These are phyloP conservation scores for Pollimyrus isidori DNA, from an alignment of 2,113 vertebrate species.

Conservation along the genomic window DNA sequence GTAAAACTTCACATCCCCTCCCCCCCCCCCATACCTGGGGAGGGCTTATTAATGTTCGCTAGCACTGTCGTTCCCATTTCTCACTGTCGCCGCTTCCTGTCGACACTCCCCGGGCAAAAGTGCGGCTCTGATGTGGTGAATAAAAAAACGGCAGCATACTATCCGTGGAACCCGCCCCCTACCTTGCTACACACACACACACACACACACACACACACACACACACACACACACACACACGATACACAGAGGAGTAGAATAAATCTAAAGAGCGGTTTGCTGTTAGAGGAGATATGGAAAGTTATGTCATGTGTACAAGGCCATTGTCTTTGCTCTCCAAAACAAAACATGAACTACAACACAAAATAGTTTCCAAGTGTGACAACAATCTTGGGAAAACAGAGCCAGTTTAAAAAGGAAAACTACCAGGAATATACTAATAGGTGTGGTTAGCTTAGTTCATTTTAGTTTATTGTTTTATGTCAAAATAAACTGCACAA, in stretches of 20 bases:
- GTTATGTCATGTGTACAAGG: neutral
- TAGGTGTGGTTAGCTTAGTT: neutral
- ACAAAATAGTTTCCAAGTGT: neutral
- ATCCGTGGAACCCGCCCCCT: constrained; percentile 35
- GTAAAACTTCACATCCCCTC: neutral
- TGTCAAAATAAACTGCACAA: neutral
- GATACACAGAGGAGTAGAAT: neutral
- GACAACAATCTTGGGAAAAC: neutral
- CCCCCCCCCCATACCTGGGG: neutral
- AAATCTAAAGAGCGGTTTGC: neutral
- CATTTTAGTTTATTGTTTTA: neutral
- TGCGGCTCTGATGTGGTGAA: constrained; percentile 25
- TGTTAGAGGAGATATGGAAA: neutral
- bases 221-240: neutral
- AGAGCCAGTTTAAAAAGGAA: neutral
- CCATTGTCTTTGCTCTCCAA: neutral
- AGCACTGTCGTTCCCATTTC: constrained; percentile 22
- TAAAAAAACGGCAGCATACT: constrained; percentile 36
- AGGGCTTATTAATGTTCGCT: constrained; percentile 27
- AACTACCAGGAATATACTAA: neutral
- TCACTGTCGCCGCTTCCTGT: constrained; percentile 21
- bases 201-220: too few relatives aligned
- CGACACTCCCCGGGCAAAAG: constrained; percentile 11
- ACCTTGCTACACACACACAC: neutral
- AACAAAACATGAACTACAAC: neutral